Base-by-base conservation (phyloP, 2,113 vertebrate genomes). In the Oenanthe oenanthe region DNA sequence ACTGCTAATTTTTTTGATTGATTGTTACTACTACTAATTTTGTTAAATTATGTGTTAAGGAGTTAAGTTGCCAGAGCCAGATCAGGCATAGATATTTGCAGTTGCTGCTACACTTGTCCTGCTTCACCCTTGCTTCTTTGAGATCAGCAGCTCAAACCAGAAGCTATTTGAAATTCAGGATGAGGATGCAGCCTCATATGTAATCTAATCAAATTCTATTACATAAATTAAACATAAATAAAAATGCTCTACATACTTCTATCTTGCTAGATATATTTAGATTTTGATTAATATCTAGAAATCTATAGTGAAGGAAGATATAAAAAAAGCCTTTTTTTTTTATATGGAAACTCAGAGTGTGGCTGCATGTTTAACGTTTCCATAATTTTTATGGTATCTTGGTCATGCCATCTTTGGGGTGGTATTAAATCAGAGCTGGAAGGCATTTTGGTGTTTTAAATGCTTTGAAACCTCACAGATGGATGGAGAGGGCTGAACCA, bases 111-210 rank as follows among this genome's bases (percentile, higher is more conserved):
- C 0, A 0, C 32, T 63, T 72, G 73, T 65, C 65, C 60, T 84
- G 8, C 36, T 84, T 85, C 40, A 81, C 40, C n/a, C 6, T 9
- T n/a, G 26, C 51, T 38, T 61, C 51, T 70, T 20, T 20, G 47
- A 88, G 34, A 38, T 13, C 61, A 84, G 78, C 58, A 80, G 58
- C 67, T 89, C 56, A 43, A 76, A 76, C 47, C 43, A 79, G 73
- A 63, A 87, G 56, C 40, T 85, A 4, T 43, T 91, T 76, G 68
- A 80, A 80, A 88, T 83, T 92, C n/a, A 74, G 50, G 38, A n/a
- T 74, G 66, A 93, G 43, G 57, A 60, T 75, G 31, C 76, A 88
- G 48, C 43, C 58, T 85, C 13, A 19, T 10, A 1, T 75, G 60
- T 61, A 62, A 70, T 36, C 50, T 63, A 21, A 85, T 88, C 66